Percentiles rank a stretch among this genome's conserved stretches.
These are phyloP conservation scores for Hydrolagus affinis DNA, from an alignment of 2,113 vertebrate genomes.

Conservation along the genomic window DNA sequence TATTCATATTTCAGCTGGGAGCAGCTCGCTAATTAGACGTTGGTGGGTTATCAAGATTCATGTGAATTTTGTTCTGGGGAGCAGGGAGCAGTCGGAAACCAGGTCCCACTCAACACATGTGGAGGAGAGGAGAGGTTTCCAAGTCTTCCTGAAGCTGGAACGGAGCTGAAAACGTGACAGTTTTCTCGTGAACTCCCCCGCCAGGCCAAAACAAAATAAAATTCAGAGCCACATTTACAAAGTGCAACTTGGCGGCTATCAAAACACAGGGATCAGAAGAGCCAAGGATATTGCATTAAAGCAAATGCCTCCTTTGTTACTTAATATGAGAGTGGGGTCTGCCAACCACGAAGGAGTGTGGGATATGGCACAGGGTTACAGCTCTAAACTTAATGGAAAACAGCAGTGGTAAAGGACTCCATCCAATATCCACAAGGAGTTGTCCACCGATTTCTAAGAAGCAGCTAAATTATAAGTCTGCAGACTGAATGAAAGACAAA, in stretches of 20 bases:
- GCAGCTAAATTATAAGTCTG: background rate
- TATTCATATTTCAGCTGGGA: conserved; percentile 23
- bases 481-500: background rate
- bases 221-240: conserved; percentile 3
- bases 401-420: background rate
- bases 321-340: background rate
- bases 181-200: background rate
- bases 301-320: conserved; percentile 16
- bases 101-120: background rate
- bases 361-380: background rate
- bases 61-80: background rate
- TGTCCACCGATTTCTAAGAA: background rate
- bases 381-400: background rate
- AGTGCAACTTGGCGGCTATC: background rate
- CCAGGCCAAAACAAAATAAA: background rate
- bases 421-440: background rate
- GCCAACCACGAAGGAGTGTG: conserved; percentile 12
- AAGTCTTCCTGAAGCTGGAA: background rate
- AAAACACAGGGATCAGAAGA: background rate
- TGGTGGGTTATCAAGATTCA: background rate
- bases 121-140: background rate
- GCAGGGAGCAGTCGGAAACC: background rate
- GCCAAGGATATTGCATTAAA: conserved; percentile 16
- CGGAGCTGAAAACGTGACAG: background rate
- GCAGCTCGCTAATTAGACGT: background rate